These are phyloP conservation scores for Chionis minor DNA, from an alignment of 2,113 vertebrate species.

Conservation along the genomic window DNA sequence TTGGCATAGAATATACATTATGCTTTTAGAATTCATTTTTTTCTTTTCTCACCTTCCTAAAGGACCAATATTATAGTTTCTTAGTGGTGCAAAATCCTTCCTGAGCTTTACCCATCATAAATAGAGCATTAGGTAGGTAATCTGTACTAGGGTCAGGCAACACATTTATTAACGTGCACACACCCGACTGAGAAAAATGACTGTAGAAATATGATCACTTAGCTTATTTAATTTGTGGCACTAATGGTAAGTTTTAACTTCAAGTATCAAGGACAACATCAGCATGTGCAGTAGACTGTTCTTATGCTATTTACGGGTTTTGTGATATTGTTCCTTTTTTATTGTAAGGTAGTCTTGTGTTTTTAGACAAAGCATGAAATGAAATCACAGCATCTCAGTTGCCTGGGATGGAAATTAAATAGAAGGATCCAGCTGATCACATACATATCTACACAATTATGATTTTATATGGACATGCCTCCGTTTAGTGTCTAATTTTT, in stretches of 20 bases:
- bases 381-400: neutral
- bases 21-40: neutral
- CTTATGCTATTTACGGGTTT: neutral
- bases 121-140: neutral
- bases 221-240: neutral
- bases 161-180: neutral
- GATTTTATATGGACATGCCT: neutral
- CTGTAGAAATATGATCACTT: neutral
- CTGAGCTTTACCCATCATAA: neutral
- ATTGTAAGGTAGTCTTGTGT: neutral
- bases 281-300: neutral
- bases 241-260: neutral
- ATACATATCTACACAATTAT: neutral
- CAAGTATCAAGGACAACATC: neutral
- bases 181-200: neutral
- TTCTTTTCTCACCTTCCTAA: neutral
- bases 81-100: neutral
- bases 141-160: neutral
- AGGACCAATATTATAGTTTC: neutral
- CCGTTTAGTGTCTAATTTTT: neutral
- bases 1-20: neutral
- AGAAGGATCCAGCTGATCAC: neutral
- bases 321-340: neutral
- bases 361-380: neutral
- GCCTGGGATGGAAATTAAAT: neutral